Evolutionary conservation across 1,140 invertebrate genomes (phyloP), one percentile per base, ranked within the genome.

Genomic region (Atta cephalotes): DNA sequence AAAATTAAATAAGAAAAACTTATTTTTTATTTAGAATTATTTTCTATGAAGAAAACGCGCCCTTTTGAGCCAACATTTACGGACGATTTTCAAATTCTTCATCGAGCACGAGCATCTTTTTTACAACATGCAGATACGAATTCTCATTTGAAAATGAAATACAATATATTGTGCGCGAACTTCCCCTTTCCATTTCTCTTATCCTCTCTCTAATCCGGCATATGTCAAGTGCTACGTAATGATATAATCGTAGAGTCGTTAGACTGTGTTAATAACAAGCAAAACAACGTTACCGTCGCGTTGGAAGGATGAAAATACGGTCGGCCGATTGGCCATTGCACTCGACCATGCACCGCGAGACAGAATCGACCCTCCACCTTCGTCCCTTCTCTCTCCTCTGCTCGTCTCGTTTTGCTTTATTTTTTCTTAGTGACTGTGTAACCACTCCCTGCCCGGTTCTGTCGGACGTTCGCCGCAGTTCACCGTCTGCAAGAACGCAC

Each of bases 371-470:
- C 31, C 70, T 84, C 51, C 21, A 62, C 60, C 16, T 45, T 25
- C 1, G 6, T 25, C 31, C 18, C 18, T 31, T 70, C 56, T 77
- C 25, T 25, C 35, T 25, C 25, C 45, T 35, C 45, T 45, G 39
- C 9, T 6, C 16, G 25, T 51, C 18, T 63, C 28, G 35, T 35
- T 49, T 76, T 12, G 2, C 25, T 86, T 31, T 31, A 31, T 79
- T 62, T 79, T 62, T 21, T 49, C 74, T 79, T 35, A 12, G 14
- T 53, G 25, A 80, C 25, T 62, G 2, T 51, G 39, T 28, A 62
- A 86, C 74, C 82, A 77, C 74, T 78, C 82, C 74, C 82, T 78
- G 35, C 74, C 82, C 58, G 39, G 58, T 78, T 79, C 45, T 70
- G 51, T 86, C 51, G 65, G 18, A 21, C 51, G 84, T 68, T 35